Base-by-base conservation (phyloP, 2,797 vertebrate species). In the Oryzias sinensis region DNA sequence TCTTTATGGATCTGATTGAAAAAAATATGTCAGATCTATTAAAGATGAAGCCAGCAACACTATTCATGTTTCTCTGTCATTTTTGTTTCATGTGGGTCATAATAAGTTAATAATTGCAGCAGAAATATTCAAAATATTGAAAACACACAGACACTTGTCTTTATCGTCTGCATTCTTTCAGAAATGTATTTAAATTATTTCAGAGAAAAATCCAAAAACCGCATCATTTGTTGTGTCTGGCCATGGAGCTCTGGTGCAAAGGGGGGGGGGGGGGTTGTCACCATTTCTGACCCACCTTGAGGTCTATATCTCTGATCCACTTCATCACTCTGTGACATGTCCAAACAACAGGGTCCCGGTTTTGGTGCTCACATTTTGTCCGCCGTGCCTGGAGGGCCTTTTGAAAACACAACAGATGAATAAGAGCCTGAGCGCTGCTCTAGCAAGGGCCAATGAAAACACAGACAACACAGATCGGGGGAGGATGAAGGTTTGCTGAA, bases 301-400 rank as follows among this genome's bases (percentile, higher is more conserved):
- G 91, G 82, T 95, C 94, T 20, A 95, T 93, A 52, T 94, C 92
- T 49, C 87, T 88, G 75, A 94, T 88, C 94, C 94, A 95, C 73
- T 94, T 94, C 79, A 92, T 92, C 62, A 95, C 93, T 49, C 94
- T 75, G 74, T 93, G 93, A 81, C 91, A 92, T 56, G 93, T 94
- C 94, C 94, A 95, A 66, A 95, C 93, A 68, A 94, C 77, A 0
- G 91, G 92, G 69, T 95, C 94, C 4, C 62, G 47, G 77, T 94
- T 88, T 76, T 91, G 89, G 4, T 90, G 89, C 78, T 95, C 93
- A 14, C 93, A 94, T 57, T 91, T 92, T 45, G 86, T 76, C 37
- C 92, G 87, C n/a, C 92, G 87, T 13, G 85, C 80, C 83, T 92
- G 92, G 70, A 95, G 87, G 44, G 72, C 84, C 94, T 95, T 70